A percentile compares a stretch with the other conserved stretches of the same genome.
These are phyloP conservation scores for Ephialtes manifestator DNA, from an alignment of 2,888 invertebrate genomes.

Conservation along the genomic window DNA sequence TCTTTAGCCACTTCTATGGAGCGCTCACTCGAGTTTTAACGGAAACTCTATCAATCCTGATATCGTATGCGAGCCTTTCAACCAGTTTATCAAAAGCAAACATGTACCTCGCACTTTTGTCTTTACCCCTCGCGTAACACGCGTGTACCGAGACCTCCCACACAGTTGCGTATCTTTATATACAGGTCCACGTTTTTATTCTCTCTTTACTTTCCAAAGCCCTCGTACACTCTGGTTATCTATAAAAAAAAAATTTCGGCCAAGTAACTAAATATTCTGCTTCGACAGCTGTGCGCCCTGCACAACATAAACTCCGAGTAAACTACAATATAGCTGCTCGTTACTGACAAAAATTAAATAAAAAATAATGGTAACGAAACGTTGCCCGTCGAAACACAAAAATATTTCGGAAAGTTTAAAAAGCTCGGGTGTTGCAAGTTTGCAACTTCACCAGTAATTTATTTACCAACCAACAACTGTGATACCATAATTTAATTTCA, in stretches of 20 bases:
- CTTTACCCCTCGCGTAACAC: background rate
- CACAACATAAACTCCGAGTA: background rate
- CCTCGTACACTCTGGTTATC: conserved; percentile 33
- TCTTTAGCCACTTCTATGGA: conserved; percentile 9
- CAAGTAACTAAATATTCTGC: background rate
- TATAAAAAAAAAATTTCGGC: background rate
- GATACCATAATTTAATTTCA: no score
- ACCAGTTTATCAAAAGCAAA: conserved; percentile 42
- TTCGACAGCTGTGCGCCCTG: background rate
- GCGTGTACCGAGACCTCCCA: background rate
- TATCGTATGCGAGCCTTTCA: conserved; percentile 38
- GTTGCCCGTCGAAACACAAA: background rate
- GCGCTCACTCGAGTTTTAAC: conserved; percentile 1
- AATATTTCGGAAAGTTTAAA: background rate
- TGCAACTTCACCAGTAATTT: no score
- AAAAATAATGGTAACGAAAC: background rate
- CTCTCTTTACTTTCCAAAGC: conserved; percentile 2
- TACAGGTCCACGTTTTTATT: conserved; percentile 1
- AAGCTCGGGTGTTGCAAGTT: background rate
- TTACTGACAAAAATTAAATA: background rate
- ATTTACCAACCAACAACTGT: no score
- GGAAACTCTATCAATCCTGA: conserved; percentile 32
- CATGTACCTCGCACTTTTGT: conserved; percentile 30
- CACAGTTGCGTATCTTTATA: background rate
- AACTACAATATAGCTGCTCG: background rate